Conservation (phyloP, 2,797 vertebrate species). For the Anguilla megastoma region DNA sequence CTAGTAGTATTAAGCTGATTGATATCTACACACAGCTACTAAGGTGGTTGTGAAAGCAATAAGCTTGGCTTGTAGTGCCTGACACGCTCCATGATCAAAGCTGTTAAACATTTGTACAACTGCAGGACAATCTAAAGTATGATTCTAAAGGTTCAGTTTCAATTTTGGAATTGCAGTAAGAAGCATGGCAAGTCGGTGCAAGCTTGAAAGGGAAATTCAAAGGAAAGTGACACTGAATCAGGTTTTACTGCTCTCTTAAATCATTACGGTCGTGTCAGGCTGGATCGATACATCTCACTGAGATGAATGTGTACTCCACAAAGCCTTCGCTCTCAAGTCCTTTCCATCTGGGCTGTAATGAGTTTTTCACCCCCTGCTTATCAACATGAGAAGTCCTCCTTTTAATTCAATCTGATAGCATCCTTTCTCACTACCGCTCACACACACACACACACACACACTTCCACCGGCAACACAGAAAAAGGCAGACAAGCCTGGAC, state of each 20-base stretch:
- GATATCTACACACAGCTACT: background rate
- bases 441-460: background rate
- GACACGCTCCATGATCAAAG: background rate
- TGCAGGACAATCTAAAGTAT: background rate
- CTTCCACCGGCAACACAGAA: background rate
- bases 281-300: background rate
- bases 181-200: background rate
- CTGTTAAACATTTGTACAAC: background rate
- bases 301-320: background rate
- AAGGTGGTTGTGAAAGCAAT: background rate
- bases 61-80: background rate
- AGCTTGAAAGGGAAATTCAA: background rate
- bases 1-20: background rate
- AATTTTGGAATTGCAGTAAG: background rate
- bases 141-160: background rate
- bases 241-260: background rate
- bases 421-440: background rate
- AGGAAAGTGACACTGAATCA: background rate
- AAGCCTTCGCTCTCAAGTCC: background rate
- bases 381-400: constrained; percentile 53
- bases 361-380: constrained; percentile 58
- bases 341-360: constrained; percentile 60
- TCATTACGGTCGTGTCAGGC: background rate
- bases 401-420: constrained; percentile 41
- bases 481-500: background rate